Percentiles rank a stretch among this genome's conserved stretches.
Evolutionary conservation across 2,113 vertebrate genomes (phyloP).

Genomic region (Tringa solitaria): DNA sequence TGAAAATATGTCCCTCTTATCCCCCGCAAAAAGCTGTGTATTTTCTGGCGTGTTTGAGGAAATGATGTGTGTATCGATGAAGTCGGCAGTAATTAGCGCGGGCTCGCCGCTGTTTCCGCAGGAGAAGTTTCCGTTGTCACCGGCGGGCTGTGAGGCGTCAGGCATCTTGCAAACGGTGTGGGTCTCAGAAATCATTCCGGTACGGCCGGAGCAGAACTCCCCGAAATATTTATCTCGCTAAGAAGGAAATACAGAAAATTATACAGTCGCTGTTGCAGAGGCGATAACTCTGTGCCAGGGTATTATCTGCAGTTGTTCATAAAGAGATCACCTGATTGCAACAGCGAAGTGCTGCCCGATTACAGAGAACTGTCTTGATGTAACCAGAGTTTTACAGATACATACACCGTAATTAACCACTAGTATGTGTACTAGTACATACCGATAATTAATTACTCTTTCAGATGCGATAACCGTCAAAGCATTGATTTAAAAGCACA

Average conservation of each 20-base stretch:
- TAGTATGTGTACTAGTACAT: background rate
- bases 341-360: fast-evolving
- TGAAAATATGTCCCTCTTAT: background rate
- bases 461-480: background rate
- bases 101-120: background rate
- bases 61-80: background rate
- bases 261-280: background rate
- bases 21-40: background rate
- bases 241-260: background rate
- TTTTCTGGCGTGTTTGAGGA: background rate
- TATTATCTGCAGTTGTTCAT: background rate
- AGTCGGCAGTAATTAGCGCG: background rate
- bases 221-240: background rate
- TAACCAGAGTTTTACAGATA: background rate
- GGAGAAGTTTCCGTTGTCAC: background rate
- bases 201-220: background rate
- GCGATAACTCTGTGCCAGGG: fast-evolving
- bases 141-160: background rate
- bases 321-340: background rate
- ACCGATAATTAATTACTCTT: background rate
- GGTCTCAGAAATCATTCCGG: background rate
- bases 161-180: background rate
- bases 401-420: background rate
- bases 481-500: background rate
- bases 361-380: no score